A percentile compares a stretch with the other conserved stretches of the same genome.
These are phyloP conservation scores for Eupithecia tripunctaria DNA, from an alignment of 2,888 invertebrate species.

Conservation along the genomic window DNA sequence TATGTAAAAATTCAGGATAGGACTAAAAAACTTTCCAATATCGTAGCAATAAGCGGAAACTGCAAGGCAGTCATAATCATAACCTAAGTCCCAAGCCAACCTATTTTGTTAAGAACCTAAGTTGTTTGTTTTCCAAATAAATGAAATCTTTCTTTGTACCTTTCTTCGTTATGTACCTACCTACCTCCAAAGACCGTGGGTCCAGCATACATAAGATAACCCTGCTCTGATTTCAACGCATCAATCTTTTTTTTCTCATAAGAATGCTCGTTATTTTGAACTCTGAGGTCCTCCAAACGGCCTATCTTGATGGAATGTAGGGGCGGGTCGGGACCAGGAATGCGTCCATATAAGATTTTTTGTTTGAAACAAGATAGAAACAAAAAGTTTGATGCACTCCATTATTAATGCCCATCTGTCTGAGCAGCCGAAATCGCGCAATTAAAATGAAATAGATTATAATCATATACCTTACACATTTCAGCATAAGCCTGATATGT, in stretches of 20 bases:
- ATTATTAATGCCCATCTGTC: background rate
- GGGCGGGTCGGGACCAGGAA: conserved; percentile 59
- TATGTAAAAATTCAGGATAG: too few relatives aligned
- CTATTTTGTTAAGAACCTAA: too few relatives aligned
- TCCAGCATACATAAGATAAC: conserved; percentile 6
- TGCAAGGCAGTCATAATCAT: too few relatives aligned
- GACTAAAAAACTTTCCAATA: background rate
- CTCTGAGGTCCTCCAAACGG: conserved; percentile 43
- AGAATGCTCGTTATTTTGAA: conserved; percentile 45
- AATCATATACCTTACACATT: too few relatives aligned
- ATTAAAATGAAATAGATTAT: background rate
- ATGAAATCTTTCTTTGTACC: too few relatives aligned
- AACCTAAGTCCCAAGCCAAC: too few relatives aligned
- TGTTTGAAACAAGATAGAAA: conserved; percentile 44
- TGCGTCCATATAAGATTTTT: conserved; percentile 55
- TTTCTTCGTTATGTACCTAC: background rate
- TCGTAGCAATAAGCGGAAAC: too few relatives aligned
- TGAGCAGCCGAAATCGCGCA: conserved; percentile 9
- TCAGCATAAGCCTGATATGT: background rate
- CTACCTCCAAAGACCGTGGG: background rate
- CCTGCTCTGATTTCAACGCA: conserved; percentile 39
- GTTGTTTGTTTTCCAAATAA: too few relatives aligned
- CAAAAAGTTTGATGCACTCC: conserved; percentile 38
- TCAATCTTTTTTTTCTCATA: conserved; percentile 50
- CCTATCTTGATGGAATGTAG: conserved; percentile 60